Base-by-base conservation (phyloP, 2,113 vertebrate genomes). In the Ifrita kowaldi region DNA sequence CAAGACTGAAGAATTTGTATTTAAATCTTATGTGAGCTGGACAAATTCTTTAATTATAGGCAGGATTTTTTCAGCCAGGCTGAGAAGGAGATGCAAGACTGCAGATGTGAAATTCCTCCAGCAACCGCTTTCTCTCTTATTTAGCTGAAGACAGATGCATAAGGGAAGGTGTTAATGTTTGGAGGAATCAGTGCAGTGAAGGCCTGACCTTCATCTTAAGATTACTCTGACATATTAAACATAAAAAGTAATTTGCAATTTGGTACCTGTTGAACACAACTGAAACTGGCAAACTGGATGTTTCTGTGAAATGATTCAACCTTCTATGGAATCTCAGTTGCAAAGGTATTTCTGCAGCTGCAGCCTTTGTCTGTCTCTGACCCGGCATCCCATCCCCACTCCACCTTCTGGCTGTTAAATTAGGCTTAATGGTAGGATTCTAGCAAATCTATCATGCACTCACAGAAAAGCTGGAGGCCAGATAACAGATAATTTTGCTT, bases 31-130 rank as follows among this genome's bases (percentile, higher is more conserved):
- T 28, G n/a, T 80, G 33, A 91, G 24, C 47, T 95, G 82, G 28
- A 80, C 42, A 24, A 84, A 84, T 93, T 79, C n/a, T 80, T 87
- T 96, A 93, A 78, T 93, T 83, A 84, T 59, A 92, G 59, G 20
- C 18, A 80, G 46, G 41, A 49, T 35, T 83, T 93, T 86, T 67
- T 89, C 63, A 73, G 23, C 26, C 52, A 89, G 63, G 30, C n/a
- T 80, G 46, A 53, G 68, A 87, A 94, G 35, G 60, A 83, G 22
- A n/a, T 78, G n/a, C 13, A 57, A 68, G 78, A 18, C 42, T 65
- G 24, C 22, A 69, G 37, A 57, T 56, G 57, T 89, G 46, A 87
- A 86, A 60, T 69, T 75, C 6, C 35, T 76, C 28, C 42, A 52
- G 73, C 59, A 87, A 12, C 73, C 39, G 24, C 27, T 65, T 90